Conservation (phyloP, 2,888 invertebrate genomes). For the Arge pagana region DNA sequence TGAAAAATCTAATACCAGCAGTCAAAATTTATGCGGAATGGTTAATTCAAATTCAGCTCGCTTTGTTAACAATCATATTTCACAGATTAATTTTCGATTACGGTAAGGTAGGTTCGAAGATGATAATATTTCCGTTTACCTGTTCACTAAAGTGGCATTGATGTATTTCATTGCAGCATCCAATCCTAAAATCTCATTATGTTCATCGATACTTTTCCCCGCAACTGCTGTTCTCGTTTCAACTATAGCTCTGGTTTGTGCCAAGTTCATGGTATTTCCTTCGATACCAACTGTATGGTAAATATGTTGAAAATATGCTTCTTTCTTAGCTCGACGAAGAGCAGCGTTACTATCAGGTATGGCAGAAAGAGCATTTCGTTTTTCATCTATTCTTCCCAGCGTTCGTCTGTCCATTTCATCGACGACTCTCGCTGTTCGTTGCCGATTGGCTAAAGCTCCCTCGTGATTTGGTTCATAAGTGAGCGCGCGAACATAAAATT, state of each 20-base stretch:
- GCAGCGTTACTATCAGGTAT: slow-evolving; percentile 82
- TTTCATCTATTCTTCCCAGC: slow-evolving; percentile 79
- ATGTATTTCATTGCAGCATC: slow-evolving; percentile 95
- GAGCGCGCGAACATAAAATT: slow-evolving; percentile 85
- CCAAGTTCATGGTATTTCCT: slow-evolving; percentile 94
- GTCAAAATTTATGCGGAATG: too few relatives aligned
- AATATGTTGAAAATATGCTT: slow-evolving; percentile 94
- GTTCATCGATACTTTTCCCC: slow-evolving; percentile 93
- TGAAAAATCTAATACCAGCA: too few relatives aligned
- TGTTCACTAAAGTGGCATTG: slow-evolving; percentile 76
- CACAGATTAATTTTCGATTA: slow-evolving; percentile 7
- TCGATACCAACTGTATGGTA: slow-evolving; percentile 98
- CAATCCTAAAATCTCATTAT: slow-evolving; percentile 94
- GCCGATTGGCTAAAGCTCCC: slow-evolving; percentile 77
- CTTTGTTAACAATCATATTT: too few relatives aligned
- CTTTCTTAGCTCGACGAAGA: slow-evolving; percentile 85
- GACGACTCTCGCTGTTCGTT: slow-evolving; percentile 85
- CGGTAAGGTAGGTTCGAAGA: slow-evolving; percentile 42
- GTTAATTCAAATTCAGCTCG: too few relatives aligned
- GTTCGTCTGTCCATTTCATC: slow-evolving; percentile 83
- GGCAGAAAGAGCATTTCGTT: slow-evolving; percentile 78
- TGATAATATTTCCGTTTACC: slow-evolving; percentile 49
- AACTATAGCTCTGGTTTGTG: slow-evolving; percentile 87
- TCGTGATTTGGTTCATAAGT: slow-evolving; percentile 82
- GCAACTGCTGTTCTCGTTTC: slow-evolving; percentile 87